phyloP scores from a whole-genome alignment of 2,113 vertebrate genomes.

The Lamprotornis superbus region DNA sequence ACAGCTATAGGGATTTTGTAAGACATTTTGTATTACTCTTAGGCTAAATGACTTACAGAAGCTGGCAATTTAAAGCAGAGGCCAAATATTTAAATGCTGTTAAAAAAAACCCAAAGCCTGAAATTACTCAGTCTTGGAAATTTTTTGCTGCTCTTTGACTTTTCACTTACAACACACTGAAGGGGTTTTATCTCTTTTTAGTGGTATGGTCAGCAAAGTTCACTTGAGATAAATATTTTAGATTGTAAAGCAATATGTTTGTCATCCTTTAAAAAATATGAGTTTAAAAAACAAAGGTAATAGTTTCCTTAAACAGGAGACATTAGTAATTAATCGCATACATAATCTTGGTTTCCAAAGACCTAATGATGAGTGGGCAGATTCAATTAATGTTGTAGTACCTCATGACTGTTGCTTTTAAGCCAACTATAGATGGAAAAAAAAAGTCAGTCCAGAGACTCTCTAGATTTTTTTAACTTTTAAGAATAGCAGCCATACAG shows the following conservation, averaged over 20 bases:
- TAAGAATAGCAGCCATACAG: neutral
- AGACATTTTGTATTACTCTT: neutral
- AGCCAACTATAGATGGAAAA: neutral
- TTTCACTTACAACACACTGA: slow-evolving; percentile 41
- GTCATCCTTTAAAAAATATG: neutral
- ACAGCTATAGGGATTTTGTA: neutral
- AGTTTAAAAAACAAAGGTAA: neutral
- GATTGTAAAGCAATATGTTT: neutral
- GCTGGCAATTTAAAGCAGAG: slow-evolving; percentile 19
- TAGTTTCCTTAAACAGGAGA: neutral
- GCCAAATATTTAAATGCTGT: slow-evolving; percentile 24
- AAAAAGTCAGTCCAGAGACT: neutral
- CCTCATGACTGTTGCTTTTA: neutral
- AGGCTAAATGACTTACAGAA: slow-evolving; percentile 3
- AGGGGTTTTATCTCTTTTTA: slow-evolving; percentile 55
- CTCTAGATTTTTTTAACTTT: neutral
- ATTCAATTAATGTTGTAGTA: neutral
- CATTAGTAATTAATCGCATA: neutral
- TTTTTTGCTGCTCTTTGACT: slow-evolving; percentile 66
- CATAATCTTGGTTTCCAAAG: neutral
- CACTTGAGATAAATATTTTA: slow-evolving; percentile 44
- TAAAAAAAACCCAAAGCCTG: slow-evolving; percentile 5
- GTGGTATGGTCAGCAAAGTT: slow-evolving; percentile 55
- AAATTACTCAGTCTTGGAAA: slow-evolving; percentile 72
- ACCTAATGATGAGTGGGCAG: neutral